Evolutionary conservation across 2,113 vertebrate species (phyloP), one percentile per base, ranked within the genome.

Genomic region (Tylochromis polylepis): DNA sequence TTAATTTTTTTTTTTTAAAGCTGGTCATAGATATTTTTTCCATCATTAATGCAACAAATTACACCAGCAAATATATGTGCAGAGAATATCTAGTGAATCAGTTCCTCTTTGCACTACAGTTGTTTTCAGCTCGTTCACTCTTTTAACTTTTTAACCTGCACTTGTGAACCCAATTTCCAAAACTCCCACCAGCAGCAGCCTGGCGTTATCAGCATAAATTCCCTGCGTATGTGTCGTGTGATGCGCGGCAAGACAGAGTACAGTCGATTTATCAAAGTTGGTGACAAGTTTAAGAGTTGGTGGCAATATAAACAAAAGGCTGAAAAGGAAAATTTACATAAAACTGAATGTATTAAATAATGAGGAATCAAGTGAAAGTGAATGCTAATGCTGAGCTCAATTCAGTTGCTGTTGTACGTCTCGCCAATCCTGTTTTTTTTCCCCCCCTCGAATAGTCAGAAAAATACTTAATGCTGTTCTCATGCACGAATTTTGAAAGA

Each of bases 361-460:
- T 20, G 5, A 75, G 70, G 11, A 75, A 75, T 20, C 34, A 62
- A 29, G 36, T 36, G 1, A 16, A 11, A 55, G 24, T 8, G 10
- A 51, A 75, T 51, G 43, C 70, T 75, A 49, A 75, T 18, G 41
- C 49, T 7, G 10, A 75, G 43, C 46, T 16, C 16, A 49, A 16
- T 49, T 49, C 15, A 49, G 46, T 16, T 11, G 38, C n/a, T 22
- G 8, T 10, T 57, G 9, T 24, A 3, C 14, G 5, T 38, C 8
- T 10, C 7, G 3, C 14, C 62, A 41, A 8, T 29, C 38, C 12
- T 16, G 75, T 22, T 34, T 24, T 22, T 31, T 1, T 12, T 43
- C 0, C 0, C 3, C 3, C 18, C 20, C 12, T 1, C 8, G 7
- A 51, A 18, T 10, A 31, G 41, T 62, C 7, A 0, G 8, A 79